Evolutionary conservation across 2,888 invertebrate genomes (phyloP).

Genomic region (Drosophila cognata): DNA sequence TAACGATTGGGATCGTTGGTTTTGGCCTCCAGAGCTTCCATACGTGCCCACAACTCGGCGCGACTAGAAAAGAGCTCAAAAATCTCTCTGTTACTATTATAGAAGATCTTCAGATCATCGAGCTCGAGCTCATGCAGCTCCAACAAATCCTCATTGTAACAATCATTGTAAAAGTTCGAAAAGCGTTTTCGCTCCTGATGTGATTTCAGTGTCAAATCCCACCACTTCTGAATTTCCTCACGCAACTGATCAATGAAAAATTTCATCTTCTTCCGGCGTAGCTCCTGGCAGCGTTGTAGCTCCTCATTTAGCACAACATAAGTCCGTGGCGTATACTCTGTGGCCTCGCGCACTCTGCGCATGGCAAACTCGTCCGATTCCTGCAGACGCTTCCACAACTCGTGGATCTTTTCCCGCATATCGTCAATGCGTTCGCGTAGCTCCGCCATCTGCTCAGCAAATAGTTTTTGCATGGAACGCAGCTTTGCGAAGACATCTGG

Average conservation of each 20-base stretch:
- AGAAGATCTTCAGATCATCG: constrained; percentile 88
- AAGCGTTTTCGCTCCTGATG: constrained; percentile 88
- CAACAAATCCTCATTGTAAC: constrained; percentile 92
- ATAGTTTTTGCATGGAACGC: constrained; percentile 86
- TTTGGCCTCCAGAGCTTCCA: constrained; percentile 90
- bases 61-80: constrained; percentile 89
- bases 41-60: constrained; percentile 90
- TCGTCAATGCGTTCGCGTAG: constrained; percentile 87
- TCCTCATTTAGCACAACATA: constrained; percentile 87
- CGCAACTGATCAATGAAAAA: constrained; percentile 87
- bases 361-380: constrained; percentile 88
- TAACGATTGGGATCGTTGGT: constrained; percentile 93
- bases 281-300: constrained; percentile 90
- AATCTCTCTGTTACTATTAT: constrained; percentile 88
- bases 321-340: constrained; percentile 76
- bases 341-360: constrained; percentile 86
- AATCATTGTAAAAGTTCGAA: constrained; percentile 88
- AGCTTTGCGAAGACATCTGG: constrained; percentile 88
- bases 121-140: constrained; percentile 92
- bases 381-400: constrained; percentile 91
- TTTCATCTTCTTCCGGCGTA: constrained; percentile 91
- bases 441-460: constrained; percentile 87
- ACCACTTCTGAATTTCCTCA: constrained; percentile 89
- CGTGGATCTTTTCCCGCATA: constrained; percentile 88
- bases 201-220: constrained; percentile 91